phyloP scores from a whole-genome alignment of 2,797 vertebrate species.

The Tangara arthus region DNA sequence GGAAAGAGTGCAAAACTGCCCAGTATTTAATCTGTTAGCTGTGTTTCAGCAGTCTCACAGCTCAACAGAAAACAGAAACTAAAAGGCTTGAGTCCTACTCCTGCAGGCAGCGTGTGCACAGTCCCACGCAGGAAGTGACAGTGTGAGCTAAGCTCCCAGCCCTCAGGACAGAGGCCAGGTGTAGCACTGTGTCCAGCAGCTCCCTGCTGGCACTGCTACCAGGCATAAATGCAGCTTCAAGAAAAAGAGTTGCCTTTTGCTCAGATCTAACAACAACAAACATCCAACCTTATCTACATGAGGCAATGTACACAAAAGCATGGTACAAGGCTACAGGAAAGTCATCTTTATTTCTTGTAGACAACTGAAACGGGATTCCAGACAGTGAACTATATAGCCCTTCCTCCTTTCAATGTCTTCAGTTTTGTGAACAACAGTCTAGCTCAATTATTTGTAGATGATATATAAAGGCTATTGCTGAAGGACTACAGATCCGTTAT shows the following conservation, averaged over 20 bases:
- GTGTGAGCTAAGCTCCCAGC: rapidly evolving
- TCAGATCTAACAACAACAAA: background rate
- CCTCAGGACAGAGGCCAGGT: background rate
- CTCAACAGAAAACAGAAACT: background rate
- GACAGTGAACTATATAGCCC: background rate
- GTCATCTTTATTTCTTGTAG: background rate
- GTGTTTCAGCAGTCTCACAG: background rate
- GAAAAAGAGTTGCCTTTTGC: background rate
- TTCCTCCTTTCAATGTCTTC: background rate
- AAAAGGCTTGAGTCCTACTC: rapidly evolving
- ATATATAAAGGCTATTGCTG: background rate
- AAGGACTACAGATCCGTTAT: background rate
- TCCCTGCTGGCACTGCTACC: background rate
- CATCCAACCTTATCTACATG: background rate
- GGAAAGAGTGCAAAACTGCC: background rate
- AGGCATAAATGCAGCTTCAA: background rate
- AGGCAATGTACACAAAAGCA: background rate
- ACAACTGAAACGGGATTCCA: background rate
- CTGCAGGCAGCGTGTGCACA: background rate
- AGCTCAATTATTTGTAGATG: background rate
- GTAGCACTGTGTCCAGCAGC: background rate
- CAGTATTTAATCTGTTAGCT: background rate
- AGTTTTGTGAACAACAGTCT: background rate
- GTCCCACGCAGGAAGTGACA: rapidly evolving
- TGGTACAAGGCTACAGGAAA: background rate